Evolutionary conservation across 2,113 vertebrate genomes (phyloP).

Genomic region (Otis tarda): DNA sequence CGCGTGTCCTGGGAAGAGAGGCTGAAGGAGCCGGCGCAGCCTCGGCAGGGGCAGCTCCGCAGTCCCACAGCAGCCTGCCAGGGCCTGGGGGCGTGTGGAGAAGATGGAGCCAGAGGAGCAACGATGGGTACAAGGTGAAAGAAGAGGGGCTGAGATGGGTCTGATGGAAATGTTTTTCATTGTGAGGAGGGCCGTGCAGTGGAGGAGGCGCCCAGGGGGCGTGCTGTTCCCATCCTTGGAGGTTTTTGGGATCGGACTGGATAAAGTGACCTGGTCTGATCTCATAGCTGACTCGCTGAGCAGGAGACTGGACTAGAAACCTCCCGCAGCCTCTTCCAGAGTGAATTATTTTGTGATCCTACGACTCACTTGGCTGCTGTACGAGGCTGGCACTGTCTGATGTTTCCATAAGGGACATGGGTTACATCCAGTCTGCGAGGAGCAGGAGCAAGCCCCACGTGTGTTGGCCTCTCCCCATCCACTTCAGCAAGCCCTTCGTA

Average conservation of each 20-base stretch:
- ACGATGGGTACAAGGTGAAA: too few species aligned
- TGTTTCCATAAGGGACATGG: neutral
- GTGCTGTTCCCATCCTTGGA: too few species aligned
- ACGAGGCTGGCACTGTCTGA: neutral
- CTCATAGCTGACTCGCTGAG: neutral
- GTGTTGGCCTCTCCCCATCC: neutral
- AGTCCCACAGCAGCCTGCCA: too few species aligned
- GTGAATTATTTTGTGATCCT: neutral
- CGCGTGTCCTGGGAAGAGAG: rapidly evolving
- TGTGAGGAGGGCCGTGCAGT: too few species aligned
- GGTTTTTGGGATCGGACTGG: neutral
- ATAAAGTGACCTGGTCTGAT: neutral
- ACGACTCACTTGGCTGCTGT: neutral
- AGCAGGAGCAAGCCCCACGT: neutral
- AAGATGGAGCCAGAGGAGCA: too few species aligned
- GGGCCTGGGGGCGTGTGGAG: too few species aligned
- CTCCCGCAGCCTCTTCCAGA: neutral
- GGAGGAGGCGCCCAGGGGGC: too few species aligned
- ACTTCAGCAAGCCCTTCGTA: neutral
- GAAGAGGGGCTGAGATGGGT: too few species aligned
- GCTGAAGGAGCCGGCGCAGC: neutral
- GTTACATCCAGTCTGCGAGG: neutral
- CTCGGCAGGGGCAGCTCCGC: too few species aligned
- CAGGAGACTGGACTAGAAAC: neutral
- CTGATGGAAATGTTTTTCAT: too few species aligned